Evolutionary conservation across 1,140 invertebrate species (phyloP).

Genomic region (Coelopa frigida): DNA sequence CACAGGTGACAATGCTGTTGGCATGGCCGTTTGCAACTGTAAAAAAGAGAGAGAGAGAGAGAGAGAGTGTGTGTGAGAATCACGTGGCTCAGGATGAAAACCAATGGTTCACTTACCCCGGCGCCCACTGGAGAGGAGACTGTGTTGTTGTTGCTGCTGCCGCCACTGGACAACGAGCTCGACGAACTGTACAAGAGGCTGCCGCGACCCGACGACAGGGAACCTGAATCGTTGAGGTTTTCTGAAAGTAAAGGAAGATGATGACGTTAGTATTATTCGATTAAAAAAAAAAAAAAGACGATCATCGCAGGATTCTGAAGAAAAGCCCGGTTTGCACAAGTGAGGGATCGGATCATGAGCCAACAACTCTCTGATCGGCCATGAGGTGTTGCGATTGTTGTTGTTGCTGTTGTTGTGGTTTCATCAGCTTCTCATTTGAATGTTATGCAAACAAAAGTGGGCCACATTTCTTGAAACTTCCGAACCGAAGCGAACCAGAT

Average conservation of each 20-base stretch:
- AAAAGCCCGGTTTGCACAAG: too few species aligned
- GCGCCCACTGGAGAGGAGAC: slow-evolving; percentile 21
- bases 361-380: too few species aligned
- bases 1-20: slow-evolving; percentile 24
- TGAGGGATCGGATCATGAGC: too few species aligned
- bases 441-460: too few species aligned
- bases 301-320: too few species aligned
- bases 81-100: slow-evolving; percentile 6
- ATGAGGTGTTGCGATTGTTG: too few species aligned
- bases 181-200: slow-evolving; percentile 17
- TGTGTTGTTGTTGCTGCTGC: slow-evolving; percentile 17
- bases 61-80: slow-evolving; percentile 1
- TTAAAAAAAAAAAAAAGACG: too few species aligned
- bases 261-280: too few species aligned
- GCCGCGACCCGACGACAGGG: slow-evolving; percentile 24
- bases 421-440: too few species aligned
- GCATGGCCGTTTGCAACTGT: slow-evolving; percentile 17
- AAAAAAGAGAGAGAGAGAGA: neutral
- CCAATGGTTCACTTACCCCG: slow-evolving; percentile 20
- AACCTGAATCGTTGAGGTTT: slow-evolving; percentile 23
- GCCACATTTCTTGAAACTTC: too few species aligned
- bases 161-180: slow-evolving; percentile 22
- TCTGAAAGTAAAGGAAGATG: slow-evolving; percentile 18
- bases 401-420: too few species aligned
- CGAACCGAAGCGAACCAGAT: too few species aligned